Evolutionary conservation across 2,113 vertebrate species (phyloP).

Genomic region (Mus pahari): DNA sequence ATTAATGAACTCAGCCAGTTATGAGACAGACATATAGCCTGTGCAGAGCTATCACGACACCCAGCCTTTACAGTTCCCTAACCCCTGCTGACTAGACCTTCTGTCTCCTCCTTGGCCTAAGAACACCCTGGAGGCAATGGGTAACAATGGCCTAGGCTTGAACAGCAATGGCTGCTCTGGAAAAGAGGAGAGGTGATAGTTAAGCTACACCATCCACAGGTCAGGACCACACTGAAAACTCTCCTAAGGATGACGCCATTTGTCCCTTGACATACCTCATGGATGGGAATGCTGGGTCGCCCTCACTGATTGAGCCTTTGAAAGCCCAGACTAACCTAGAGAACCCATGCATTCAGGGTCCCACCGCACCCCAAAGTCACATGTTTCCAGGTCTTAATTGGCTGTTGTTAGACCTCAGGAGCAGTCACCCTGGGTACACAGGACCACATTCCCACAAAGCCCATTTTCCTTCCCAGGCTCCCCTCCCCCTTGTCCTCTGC

Average conservation of each 20-base stretch:
- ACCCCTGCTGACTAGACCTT: neutral
- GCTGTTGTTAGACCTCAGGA: neutral
- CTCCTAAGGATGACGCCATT: constrained; percentile 49
- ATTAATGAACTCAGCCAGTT: neutral
- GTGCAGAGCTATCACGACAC: neutral
- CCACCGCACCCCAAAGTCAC: fast-evolving
- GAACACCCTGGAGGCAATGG: neutral
- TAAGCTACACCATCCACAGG: fast-evolving
- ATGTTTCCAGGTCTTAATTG: neutral
- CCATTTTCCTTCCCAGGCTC: neutral
- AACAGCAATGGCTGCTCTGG: neutral
- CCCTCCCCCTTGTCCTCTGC: neutral
- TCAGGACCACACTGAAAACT: neutral
- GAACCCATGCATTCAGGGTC: neutral
- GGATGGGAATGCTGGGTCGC: constrained; percentile 79
- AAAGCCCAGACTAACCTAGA: neutral
- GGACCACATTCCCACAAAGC: too few species aligned
- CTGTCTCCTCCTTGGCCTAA: neutral
- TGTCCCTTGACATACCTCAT: constrained; percentile 74
- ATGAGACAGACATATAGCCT: neutral
- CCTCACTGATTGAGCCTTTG: neutral
- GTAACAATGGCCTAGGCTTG: neutral
- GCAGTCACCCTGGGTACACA: fast-evolving
- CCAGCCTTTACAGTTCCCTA: neutral
- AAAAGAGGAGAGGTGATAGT: neutral